Evolutionary conservation across 1,140 invertebrate species (phyloP).

Genomic region (Maniola jurtina): DNA sequence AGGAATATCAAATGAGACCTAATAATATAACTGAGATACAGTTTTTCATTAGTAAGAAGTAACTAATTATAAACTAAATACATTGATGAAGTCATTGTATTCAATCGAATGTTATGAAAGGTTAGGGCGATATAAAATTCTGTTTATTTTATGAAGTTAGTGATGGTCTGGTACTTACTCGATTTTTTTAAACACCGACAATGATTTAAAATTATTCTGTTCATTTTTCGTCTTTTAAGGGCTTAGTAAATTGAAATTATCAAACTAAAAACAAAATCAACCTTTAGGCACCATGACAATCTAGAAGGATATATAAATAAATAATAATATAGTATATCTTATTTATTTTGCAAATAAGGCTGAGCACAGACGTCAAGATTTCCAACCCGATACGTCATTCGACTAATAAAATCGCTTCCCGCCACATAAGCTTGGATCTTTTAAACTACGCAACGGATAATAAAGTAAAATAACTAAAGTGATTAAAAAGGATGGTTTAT

Average conservation of each 20-base stretch:
- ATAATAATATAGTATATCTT: background rate
- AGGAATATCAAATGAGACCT: background rate
- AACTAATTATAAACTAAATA: constrained; percentile 24
- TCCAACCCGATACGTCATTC: too few species aligned
- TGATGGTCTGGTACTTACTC: constrained; percentile 46
- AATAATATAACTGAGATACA: background rate
- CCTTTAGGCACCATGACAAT: constrained; percentile 74
- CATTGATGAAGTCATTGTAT: constrained; percentile 61
- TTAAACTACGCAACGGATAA: too few species aligned
- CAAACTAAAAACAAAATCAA: constrained; percentile 75
- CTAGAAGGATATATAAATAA: constrained; percentile 36
- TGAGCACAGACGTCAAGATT: background rate
- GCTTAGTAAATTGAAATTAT: constrained; percentile 41
- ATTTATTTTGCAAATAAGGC: background rate
- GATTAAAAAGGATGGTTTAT: too few species aligned
- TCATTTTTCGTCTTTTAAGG: constrained; percentile 52
- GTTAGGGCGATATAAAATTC: constrained; percentile 45
- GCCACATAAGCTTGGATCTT: too few species aligned
- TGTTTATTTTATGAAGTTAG: constrained; percentile 29
- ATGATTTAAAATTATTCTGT: constrained; percentile 63
- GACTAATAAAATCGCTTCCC: too few species aligned
- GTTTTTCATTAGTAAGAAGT: background rate
- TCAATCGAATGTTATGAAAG: constrained; percentile 54
- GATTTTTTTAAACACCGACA: constrained; percentile 66
- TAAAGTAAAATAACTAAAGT: too few species aligned